A percentile compares a stretch with the other conserved stretches of the same genome.
Evolutionary conservation across 2,888 invertebrate genomes (phyloP).

Genomic region (Chrysolina oricalcia): DNA sequence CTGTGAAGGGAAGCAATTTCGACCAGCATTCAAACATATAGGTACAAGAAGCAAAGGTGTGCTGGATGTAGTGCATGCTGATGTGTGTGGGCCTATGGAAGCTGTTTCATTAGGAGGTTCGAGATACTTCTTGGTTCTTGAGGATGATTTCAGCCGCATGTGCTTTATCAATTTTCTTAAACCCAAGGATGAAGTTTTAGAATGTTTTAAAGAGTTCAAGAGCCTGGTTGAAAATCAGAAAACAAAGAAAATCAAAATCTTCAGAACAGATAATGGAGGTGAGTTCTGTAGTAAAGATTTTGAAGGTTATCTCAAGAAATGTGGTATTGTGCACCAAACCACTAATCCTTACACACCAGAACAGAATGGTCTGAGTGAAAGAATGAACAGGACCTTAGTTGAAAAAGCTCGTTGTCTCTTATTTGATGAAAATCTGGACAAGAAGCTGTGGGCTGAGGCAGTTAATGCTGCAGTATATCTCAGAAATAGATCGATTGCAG

Average conservation of each 20-base stretch:
- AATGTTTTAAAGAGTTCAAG: too few species aligned
- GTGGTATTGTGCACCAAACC: conserved; percentile 61
- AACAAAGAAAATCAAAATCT: too few species aligned
- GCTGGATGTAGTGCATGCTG: conserved; percentile 35
- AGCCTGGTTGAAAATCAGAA: too few species aligned
- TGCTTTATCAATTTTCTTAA: too few species aligned
- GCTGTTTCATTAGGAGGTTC: background rate
- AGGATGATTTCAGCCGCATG: too few species aligned
- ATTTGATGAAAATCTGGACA: conserved; percentile 49
- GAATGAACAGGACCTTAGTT: conserved; percentile 55
- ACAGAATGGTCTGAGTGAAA: conserved; percentile 61
- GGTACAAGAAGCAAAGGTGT: background rate
- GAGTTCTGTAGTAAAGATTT: conserved; percentile 59
- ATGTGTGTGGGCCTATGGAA: conserved; percentile 48
- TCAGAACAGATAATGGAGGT: conserved; percentile 52
- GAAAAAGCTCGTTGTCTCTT: conserved; percentile 58
- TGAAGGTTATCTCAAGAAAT: conserved; percentile 46
- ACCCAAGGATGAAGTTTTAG: too few species aligned
- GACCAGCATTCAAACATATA: background rate
- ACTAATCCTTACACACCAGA: conserved; percentile 61
- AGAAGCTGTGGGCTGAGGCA: conserved; percentile 63
- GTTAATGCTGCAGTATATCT: conserved; percentile 57
- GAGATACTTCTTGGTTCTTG: too few species aligned
- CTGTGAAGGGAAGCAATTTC: background rate
- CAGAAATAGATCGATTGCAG: conserved; percentile 18